Evolutionary conservation across 1,140 invertebrate species (phyloP), one percentile per base, ranked within the genome.

Genomic region (Eubasilissa regina): DNA sequence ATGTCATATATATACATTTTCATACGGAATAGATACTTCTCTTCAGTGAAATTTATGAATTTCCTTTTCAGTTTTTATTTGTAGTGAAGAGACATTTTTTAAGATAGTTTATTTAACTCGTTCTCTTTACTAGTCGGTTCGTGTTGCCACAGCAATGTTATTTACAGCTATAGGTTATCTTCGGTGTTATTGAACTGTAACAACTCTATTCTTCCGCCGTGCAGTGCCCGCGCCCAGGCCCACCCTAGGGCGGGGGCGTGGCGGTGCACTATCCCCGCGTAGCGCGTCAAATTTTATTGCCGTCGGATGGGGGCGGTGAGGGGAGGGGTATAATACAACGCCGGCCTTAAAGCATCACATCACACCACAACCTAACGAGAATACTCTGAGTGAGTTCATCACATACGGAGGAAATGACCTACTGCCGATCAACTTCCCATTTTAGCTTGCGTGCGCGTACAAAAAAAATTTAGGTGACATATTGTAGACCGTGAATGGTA

Each of bases 311-410:
- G 17, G 15, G 12, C 12, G 13, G 55, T 15, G 21, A 15, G n/a
- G 13, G n/a, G 53, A 17, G n/a, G n/a, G 13, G 58, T 21, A 21
- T 12, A 12, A 12, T 13, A 8, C 35, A 43, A 64, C 15, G 58
- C 35, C 25, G 44, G 64, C 44, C 45, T 47, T 15, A 47, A 68
- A 68, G 15, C 47, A 68, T 47, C 19, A 68, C 44, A 13, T 0
- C 64, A 47, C 47, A 68, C 15, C 19, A 68, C 44, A 13, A 0
- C 64, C n/a, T 6, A 7, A 9, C 11, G 64, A 47, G 64, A 68
- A 68, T 68, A 68, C 43, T 68, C 19, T 15, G 64, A 15, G 64
- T 68, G 64, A 47, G 44, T 68, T 68, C 45, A 68, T 68, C 45
- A 47, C 21, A 43, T 44, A 45, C 64, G 19, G 44, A 68, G 64